Evolutionary conservation across 2,113 vertebrate genomes (phyloP), one percentile per base, ranked within the genome.

Genomic region (Pelodiscus sinensis): DNA sequence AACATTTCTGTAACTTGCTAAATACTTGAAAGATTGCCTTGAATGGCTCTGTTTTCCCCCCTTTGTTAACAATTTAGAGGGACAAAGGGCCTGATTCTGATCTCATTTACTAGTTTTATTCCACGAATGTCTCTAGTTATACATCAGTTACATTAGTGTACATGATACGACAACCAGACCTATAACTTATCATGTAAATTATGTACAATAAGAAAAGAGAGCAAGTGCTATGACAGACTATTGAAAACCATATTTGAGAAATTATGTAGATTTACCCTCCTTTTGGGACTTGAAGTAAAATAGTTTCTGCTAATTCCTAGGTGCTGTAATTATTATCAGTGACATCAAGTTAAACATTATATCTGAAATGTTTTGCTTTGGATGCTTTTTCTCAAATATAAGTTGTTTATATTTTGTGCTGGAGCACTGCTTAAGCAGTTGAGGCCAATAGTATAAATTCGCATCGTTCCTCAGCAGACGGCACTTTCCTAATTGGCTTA

Each of bases 41-140:
- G 24, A 82, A 60, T 35, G 81, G 35, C 65, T 73, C 44, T 88
- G 58, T 81, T 62, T 71, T 4, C 51, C 57, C 58, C 85, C 54
- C 62, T 9, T 94, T 90, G 57, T 82, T 82, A 85, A 92, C 73
- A 93, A 8, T 94, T 96, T 94, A 89, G 90, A 79, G 93, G 85
- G 86, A 86, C 78, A 87, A 24, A 58, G 11, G 50, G 15, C 31
- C 16, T 18, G 51, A 3, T 86, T 65, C 62, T 16, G 58, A 50
- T 84, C 55, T 84, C 31, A 6, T 85, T 90, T 50, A 57, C 19
- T 81, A 9, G 24, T 65, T 92, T 82, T 62, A 13, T 21, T 80
- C 83, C 56, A 60, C 82, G 38, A 68, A 90, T 22, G 51, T 78
- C 75, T 38, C 13, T 62, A 68, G 71, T 25, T 44, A 79, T 55